Conservation (phyloP, 2,888 invertebrate genomes). For the Mesorhabditis belari region DNA sequence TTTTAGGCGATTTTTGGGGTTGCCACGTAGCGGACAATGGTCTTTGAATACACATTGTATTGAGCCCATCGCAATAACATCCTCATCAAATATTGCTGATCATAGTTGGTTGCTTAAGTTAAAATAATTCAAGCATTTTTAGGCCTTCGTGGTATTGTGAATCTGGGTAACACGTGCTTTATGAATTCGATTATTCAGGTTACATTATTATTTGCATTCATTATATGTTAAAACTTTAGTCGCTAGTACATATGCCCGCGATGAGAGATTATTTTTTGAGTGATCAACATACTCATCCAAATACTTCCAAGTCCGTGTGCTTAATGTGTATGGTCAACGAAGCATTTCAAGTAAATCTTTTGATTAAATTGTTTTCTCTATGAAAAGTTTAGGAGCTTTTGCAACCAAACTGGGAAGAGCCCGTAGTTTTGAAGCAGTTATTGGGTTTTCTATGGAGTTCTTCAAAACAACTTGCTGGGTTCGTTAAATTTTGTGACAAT, state of each 20-base stretch:
- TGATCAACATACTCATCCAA: slow-evolving; percentile 76
- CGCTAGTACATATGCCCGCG: slow-evolving; percentile 86
- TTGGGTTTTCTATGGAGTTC: slow-evolving; percentile 94
- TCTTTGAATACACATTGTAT: too few relatives aligned
- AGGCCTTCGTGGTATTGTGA: slow-evolving; percentile 87
- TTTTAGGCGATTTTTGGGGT: too few relatives aligned
- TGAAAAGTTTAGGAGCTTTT: neutral
- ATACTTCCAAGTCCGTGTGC: slow-evolving; percentile 59
- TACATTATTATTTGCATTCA: slow-evolving; percentile 56
- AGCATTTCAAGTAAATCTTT: slow-evolving; percentile 83
- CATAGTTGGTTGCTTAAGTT: too few relatives aligned
- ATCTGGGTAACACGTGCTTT: slow-evolving; percentile 93
- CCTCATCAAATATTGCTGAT: too few relatives aligned
- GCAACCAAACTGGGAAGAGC: slow-evolving; percentile 52
- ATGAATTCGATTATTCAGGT: slow-evolving; percentile 77
- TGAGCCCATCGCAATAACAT: too few relatives aligned
- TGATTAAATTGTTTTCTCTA: too few relatives aligned
- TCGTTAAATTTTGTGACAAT: too few relatives aligned
- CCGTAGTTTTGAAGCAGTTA: slow-evolving; percentile 78
- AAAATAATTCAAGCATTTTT: too few relatives aligned
- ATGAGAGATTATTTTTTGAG: slow-evolving; percentile 89
- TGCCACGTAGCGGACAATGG: too few relatives aligned
- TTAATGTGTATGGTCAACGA: slow-evolving; percentile 90
- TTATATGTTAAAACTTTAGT: slow-evolving; percentile 62
- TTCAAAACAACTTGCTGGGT: slow-evolving; percentile 67